A percentile compares a stretch with the other conserved stretches of the same genome.
phyloP scores from a whole-genome alignment of 2,797 vertebrate genomes.

The Thamnophis elegans region DNA sequence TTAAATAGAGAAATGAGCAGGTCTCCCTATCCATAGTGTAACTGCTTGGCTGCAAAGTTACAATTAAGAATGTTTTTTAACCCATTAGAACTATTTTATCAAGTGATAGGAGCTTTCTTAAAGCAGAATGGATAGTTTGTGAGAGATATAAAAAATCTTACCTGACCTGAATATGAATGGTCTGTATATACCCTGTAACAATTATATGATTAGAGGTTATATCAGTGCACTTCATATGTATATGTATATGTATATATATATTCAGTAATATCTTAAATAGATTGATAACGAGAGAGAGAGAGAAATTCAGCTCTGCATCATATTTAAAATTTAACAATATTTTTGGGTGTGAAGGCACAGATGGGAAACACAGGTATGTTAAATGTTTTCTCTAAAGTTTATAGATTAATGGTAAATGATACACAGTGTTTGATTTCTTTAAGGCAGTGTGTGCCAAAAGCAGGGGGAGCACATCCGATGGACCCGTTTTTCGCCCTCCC shows the following conservation, averaged over 20 bases:
- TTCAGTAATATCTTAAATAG: not conserved
- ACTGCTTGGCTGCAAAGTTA: not conserved
- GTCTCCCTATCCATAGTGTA: not conserved
- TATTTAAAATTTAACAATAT: not conserved
- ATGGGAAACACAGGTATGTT: not conserved
- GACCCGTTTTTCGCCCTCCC: too few species aligned
- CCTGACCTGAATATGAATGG: not conserved
- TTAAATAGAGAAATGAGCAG: not conserved
- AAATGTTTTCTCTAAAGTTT: not conserved
- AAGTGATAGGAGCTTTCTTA: not conserved
- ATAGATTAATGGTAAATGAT: not conserved
- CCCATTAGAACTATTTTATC: not conserved
- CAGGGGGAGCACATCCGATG: too few species aligned
- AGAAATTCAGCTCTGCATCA: not conserved
- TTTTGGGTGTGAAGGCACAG: not conserved
- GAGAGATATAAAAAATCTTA: not conserved
- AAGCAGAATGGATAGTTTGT: not conserved
- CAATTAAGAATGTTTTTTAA: not conserved
- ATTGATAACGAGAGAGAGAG: not conserved
- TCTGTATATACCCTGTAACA: not conserved
- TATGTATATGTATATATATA: not conserved
- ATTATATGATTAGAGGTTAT: not conserved
- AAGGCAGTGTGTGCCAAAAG: not conserved
- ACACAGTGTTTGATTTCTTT: not conserved
- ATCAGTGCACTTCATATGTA: not conserved